These are phyloP conservation scores for Lycaena phlaeas DNA, from an alignment of 2,888 invertebrate species.

Conservation along the genomic window DNA sequence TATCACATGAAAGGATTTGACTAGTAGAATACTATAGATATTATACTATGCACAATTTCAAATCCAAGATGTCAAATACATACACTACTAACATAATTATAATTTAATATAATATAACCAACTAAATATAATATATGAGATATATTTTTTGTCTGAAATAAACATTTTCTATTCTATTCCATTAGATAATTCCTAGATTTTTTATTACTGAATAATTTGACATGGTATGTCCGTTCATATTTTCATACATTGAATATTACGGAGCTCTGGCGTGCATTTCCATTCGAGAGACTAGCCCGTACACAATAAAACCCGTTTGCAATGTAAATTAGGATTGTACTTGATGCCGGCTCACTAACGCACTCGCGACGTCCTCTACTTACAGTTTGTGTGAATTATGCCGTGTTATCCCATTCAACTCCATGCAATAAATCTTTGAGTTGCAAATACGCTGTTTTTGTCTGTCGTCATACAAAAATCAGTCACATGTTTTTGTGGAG, in stretches of 20 bases:
- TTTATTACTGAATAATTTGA: too few relatives aligned
- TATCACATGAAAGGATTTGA: too few relatives aligned
- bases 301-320: slow-evolving; percentile 14
- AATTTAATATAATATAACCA: too few relatives aligned
- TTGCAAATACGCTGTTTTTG: neutral
- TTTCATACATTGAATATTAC: neutral
- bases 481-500: neutral
- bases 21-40: too few relatives aligned
- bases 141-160: too few relatives aligned
- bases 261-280: slow-evolving; percentile 9
- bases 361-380: slow-evolving; percentile 13
- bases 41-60: too few relatives aligned
- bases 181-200: too few relatives aligned
- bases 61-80: too few relatives aligned
- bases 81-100: too few relatives aligned
- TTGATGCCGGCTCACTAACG: slow-evolving; percentile 12
- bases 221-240: neutral
- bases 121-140: too few relatives aligned
- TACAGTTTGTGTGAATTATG: slow-evolving; percentile 6
- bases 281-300: slow-evolving; percentile 12
- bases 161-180: too few relatives aligned
- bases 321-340: slow-evolving; percentile 17
- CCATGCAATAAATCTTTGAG: neutral
- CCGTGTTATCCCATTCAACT: neutral
- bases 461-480: neutral